Conservation (phyloP, 2,113 vertebrate species). For the Lasiurus cinereus region DNA sequence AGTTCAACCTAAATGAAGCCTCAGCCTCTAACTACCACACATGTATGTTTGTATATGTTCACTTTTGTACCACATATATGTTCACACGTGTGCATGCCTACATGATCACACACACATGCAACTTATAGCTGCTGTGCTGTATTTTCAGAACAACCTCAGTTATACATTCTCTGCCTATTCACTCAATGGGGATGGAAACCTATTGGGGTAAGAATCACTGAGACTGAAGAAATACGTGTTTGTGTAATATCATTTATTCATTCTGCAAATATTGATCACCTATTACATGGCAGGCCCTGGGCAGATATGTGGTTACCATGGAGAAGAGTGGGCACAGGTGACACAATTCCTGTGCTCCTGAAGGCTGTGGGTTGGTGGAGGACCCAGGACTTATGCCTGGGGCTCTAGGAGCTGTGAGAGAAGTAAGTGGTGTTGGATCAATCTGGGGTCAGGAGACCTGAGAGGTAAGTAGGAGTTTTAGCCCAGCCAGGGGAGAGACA, state of each 20-base stretch:
- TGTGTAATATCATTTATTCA: conserved; percentile 37
- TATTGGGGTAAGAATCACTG: not conserved
- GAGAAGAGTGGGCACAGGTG: not conserved
- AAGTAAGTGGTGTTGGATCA: not conserved
- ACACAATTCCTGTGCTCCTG: not conserved
- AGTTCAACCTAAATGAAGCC: not conserved
- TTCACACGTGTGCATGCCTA: accelerated
- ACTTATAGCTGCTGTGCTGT: not conserved
- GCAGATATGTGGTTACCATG: not conserved
- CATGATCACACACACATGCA: accelerated
- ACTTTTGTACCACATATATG: not conserved
- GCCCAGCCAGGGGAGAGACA: accelerated
- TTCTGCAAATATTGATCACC: conserved; percentile 42
- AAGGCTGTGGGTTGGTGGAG: not conserved
- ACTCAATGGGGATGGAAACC: not conserved
- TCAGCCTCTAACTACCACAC: not conserved
- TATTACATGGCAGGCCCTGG: not conserved
- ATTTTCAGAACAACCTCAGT: not conserved
- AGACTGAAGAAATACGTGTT: not conserved
- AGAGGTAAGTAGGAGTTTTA: not conserved
- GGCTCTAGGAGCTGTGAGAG: not conserved
- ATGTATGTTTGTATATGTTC: not conserved
- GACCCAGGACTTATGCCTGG: accelerated
- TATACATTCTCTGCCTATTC: not conserved
- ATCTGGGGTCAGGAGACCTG: too few species aligned